Evolutionary conservation across 2,797 vertebrate genomes (phyloP).

Genomic region (Atherinosoma microstoma): DNA sequence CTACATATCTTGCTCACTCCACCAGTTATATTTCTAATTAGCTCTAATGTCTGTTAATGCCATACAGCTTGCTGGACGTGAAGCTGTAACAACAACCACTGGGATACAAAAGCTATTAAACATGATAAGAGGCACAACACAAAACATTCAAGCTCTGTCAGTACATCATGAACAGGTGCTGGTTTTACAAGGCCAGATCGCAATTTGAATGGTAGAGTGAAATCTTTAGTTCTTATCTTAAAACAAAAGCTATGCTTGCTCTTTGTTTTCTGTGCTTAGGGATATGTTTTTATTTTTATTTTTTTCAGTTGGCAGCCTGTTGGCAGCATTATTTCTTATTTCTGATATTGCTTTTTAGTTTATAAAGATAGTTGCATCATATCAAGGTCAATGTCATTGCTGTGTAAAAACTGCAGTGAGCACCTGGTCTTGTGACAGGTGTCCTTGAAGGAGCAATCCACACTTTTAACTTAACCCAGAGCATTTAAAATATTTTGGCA

Average conservation of each 20-base stretch:
- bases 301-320: neutral
- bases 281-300: neutral
- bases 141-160: constrained; percentile 19
- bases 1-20: constrained; percentile 15
- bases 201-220: neutral
- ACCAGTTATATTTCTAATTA: constrained; percentile 48
- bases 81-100: constrained; percentile 16
- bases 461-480: constrained; percentile 25
- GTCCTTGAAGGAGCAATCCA: constrained; percentile 64
- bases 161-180: constrained; percentile 10
- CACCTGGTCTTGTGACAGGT: constrained; percentile 63
- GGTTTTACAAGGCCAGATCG: constrained; percentile 5
- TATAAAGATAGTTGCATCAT: constrained; percentile 2
- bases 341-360: neutral
- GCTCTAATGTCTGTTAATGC: constrained; percentile 50
- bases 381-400: constrained; percentile 23
- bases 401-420: constrained; percentile 59
- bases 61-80: constrained; percentile 25
- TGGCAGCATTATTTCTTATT: neutral
- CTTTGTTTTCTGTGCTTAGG: neutral
- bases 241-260: neutral
- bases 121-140: constrained; percentile 11
- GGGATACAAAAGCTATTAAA: constrained; percentile 31
- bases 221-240: neutral
- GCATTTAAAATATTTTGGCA: constrained; percentile 50